These are phyloP conservation scores for Malthinus flaveolus DNA, from an alignment of 2,888 invertebrate genomes.

Conservation along the genomic window DNA sequence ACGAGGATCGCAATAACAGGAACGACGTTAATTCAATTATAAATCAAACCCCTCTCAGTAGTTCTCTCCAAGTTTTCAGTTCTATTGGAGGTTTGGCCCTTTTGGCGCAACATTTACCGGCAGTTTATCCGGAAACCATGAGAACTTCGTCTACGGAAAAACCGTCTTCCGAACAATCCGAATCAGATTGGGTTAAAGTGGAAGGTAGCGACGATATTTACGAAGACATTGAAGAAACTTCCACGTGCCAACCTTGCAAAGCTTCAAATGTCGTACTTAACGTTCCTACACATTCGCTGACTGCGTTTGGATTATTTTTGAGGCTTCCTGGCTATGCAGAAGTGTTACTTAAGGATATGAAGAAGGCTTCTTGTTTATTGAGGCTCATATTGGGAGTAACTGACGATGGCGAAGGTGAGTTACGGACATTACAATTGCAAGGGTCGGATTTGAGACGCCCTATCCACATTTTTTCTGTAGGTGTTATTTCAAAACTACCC, in stretches of 20 bases:
- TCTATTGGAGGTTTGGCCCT: conserved; percentile 86
- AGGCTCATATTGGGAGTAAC: conserved; percentile 87
- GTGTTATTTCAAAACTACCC: background rate
- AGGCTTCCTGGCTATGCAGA: conserved; percentile 90
- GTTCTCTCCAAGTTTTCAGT: conserved; percentile 83
- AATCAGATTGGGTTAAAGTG: conserved; percentile 56
- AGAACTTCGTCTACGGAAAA: conserved; percentile 61
- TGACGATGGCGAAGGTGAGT: conserved; percentile 82
- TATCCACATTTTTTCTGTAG: too few relatives aligned
- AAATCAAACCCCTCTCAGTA: conserved; percentile 50
- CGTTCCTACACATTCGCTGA: conserved; percentile 87
- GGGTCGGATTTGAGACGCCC: too few relatives aligned
- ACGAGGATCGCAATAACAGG: conserved; percentile 20
- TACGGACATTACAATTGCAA: too few relatives aligned
- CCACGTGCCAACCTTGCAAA: conserved; percentile 58
- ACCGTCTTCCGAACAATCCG: conserved; percentile 58
- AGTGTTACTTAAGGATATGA: conserved; percentile 80
- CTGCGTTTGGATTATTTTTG: conserved; percentile 87
- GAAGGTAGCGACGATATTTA: conserved; percentile 64
- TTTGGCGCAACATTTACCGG: conserved; percentile 84
- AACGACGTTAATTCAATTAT: conserved; percentile 31
- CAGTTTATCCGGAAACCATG: conserved; percentile 81
- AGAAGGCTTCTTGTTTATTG: conserved; percentile 83
- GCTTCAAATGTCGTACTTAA: conserved; percentile 60
- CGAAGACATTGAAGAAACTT: conserved; percentile 64